Percentiles rank a stretch among this genome's conserved stretches.
These are phyloP conservation scores for Coendou prehensilis DNA, from an alignment of 2,797 vertebrate genomes.

Conservation along the genomic window DNA sequence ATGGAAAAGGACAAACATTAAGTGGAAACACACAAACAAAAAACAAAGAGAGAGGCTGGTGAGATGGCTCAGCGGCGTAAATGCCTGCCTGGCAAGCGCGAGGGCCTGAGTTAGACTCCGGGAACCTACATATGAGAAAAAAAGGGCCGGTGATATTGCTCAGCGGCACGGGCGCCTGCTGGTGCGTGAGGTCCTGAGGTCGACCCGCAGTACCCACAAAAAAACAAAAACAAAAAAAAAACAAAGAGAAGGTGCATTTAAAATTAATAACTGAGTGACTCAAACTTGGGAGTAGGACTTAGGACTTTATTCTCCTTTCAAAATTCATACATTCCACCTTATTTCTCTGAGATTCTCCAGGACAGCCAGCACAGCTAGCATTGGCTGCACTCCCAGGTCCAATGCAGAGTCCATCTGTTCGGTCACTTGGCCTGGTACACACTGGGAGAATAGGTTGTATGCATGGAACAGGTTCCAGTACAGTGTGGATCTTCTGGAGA, in stretches of 20 bases:
- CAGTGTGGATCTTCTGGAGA: slow-evolving; percentile 59
- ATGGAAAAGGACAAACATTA: slow-evolving; percentile 72
- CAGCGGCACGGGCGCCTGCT: too few relatives aligned
- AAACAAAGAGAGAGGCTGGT: slow-evolving; percentile 65
- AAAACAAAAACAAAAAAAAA: slow-evolving; percentile 39
- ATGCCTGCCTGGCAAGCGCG: too few relatives aligned
- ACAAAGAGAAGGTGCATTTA: slow-evolving; percentile 55
- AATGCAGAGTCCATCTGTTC: slow-evolving; percentile 74
- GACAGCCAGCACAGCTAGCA: not conserved
- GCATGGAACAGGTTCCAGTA: slow-evolving; percentile 34
- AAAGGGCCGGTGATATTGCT: too few relatives aligned
- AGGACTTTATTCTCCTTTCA: not conserved
- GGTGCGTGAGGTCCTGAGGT: too few relatives aligned
- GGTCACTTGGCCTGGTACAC: slow-evolving; percentile 28
- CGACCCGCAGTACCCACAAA: too few relatives aligned
- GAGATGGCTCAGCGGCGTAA: too few relatives aligned
- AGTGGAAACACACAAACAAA: slow-evolving; percentile 25
- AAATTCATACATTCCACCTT: slow-evolving; percentile 17
- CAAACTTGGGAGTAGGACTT: slow-evolving; percentile 22
- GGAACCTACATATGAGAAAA: too few relatives aligned
- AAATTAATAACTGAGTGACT: not conserved
- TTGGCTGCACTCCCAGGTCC: slow-evolving; percentile 64
- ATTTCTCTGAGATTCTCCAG: slow-evolving; percentile 47
- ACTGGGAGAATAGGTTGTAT: slow-evolving; percentile 28
- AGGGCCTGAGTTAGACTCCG: too few relatives aligned